Percentiles rank a stretch among this genome's conserved stretches.
Conservation (phyloP, 2,888 invertebrate genomes). For the Ceratothoa steindachneri region DNA sequence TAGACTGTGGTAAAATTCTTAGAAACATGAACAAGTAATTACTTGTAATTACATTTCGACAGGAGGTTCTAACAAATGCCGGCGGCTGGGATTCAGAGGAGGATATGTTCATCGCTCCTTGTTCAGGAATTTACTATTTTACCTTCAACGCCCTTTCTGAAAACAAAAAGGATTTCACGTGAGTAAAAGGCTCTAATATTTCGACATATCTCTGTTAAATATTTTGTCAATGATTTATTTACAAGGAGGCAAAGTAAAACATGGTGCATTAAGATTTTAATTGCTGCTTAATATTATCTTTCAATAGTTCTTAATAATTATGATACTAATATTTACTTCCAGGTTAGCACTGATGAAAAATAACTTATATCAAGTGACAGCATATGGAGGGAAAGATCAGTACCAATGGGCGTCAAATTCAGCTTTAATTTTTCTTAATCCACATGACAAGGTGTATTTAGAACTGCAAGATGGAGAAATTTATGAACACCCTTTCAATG, state of each 20-base stretch:
- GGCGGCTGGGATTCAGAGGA: slow-evolving; percentile 32
- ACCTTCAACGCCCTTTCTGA: slow-evolving; percentile 36
- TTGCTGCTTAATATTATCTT: too few relatives aligned
- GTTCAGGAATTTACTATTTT: slow-evolving; percentile 40
- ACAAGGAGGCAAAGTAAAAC: too few relatives aligned
- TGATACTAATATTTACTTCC: too few relatives aligned
- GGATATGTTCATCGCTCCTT: slow-evolving; percentile 33
- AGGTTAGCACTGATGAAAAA: slow-evolving; percentile 43
- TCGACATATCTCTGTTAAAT: too few relatives aligned
- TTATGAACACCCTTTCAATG: slow-evolving; percentile 42
- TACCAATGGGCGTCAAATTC: slow-evolving; percentile 45
- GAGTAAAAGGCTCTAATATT: slow-evolving; percentile 3
- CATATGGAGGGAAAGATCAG: slow-evolving; percentile 34
- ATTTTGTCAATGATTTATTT: too few relatives aligned
- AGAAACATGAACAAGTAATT: too few relatives aligned
- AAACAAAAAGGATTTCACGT: slow-evolving; percentile 36
- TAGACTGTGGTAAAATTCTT: too few relatives aligned
- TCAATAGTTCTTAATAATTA: too few relatives aligned
- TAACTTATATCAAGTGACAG: slow-evolving; percentile 37
- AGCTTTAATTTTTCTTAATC: slow-evolving; percentile 31
- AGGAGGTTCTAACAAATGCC: slow-evolving; percentile 35
- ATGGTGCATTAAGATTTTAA: too few relatives aligned
- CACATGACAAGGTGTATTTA: slow-evolving; percentile 31
- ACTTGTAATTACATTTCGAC: too few relatives aligned
- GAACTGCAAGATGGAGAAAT: slow-evolving; percentile 39